phyloP scores from a whole-genome alignment of 1,140 invertebrate genomes.

The Nomia melanderi region DNA sequence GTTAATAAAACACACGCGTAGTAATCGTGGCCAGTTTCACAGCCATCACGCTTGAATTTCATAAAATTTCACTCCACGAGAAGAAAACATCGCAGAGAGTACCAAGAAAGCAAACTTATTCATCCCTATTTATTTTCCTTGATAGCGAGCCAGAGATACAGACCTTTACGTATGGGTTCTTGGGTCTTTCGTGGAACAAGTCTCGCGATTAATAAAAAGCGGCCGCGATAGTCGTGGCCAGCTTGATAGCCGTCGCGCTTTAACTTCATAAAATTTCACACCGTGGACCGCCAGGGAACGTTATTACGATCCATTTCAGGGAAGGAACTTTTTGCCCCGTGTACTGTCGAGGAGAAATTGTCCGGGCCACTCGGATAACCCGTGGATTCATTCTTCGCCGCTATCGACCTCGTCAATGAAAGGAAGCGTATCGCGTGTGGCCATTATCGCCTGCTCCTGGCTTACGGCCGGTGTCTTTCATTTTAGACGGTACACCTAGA shows the following conservation, averaged over 20 bases:
- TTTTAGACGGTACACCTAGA: neutral
- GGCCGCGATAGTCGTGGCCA: neutral
- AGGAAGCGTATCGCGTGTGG: neutral
- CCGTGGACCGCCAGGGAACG: neutral
- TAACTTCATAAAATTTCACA: conserved; percentile 19
- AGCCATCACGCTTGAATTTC: too few species aligned
- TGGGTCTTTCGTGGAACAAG: neutral
- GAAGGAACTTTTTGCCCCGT: conserved; percentile 1
- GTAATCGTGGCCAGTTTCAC: too few species aligned
- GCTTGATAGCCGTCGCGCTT: neutral
- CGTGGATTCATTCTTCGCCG: conserved; percentile 5
- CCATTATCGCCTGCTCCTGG: conserved; percentile 8
- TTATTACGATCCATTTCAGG: conserved; percentile 19
- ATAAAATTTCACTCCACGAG: too few species aligned
- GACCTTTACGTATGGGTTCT: neutral
- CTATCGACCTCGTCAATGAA: too few species aligned
- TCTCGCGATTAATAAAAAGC: conserved; percentile 11
- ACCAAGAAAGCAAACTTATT: too few species aligned
- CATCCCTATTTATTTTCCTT: too few species aligned
- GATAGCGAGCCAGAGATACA: too few species aligned
- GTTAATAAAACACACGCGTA: too few species aligned
- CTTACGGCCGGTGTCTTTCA: neutral
- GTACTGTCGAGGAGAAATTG: neutral
- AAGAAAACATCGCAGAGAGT: too few species aligned
- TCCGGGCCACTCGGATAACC: neutral